phyloP scores from a whole-genome alignment of 2,797 vertebrate genomes.

The Acrossocheilus wenchowensis region DNA sequence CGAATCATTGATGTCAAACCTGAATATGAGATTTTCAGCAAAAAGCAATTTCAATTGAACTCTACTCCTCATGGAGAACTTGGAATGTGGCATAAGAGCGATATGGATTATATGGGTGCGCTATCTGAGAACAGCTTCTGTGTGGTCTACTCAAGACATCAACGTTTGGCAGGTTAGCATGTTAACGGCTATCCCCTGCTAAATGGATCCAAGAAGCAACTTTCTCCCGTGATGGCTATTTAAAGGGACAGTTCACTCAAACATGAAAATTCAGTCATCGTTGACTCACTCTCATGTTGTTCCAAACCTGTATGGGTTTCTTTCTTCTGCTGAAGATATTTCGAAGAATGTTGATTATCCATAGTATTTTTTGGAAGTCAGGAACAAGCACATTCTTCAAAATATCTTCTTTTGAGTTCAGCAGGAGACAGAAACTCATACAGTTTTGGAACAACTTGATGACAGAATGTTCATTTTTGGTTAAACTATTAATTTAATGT shows the following conservation, averaged over 20 bases:
- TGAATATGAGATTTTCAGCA: background rate
- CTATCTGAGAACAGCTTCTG: background rate
- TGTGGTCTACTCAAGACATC: background rate
- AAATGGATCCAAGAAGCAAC: background rate
- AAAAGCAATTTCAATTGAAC: background rate
- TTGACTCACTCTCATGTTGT: background rate
- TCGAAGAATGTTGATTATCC: background rate
- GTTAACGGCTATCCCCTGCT: background rate
- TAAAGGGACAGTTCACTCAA: background rate
- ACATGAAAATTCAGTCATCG: background rate
- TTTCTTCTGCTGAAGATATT: too few relatives aligned
- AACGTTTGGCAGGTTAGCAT: background rate
- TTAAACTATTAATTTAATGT: background rate
- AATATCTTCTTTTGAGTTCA: background rate
- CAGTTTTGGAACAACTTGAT: background rate
- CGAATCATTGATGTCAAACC: background rate
- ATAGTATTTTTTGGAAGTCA: background rate
- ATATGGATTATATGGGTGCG: background rate
- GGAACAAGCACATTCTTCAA: background rate
- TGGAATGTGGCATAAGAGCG: background rate
- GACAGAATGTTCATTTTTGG: background rate
- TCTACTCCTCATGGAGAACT: background rate
- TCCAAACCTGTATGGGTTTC: background rate
- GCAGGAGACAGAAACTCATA: background rate
- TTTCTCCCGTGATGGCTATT: background rate